A percentile compares a stretch with the other conserved stretches of the same genome.
Evolutionary conservation across 2,888 invertebrate species (phyloP).

Genomic region (Corbicula japonica): DNA sequence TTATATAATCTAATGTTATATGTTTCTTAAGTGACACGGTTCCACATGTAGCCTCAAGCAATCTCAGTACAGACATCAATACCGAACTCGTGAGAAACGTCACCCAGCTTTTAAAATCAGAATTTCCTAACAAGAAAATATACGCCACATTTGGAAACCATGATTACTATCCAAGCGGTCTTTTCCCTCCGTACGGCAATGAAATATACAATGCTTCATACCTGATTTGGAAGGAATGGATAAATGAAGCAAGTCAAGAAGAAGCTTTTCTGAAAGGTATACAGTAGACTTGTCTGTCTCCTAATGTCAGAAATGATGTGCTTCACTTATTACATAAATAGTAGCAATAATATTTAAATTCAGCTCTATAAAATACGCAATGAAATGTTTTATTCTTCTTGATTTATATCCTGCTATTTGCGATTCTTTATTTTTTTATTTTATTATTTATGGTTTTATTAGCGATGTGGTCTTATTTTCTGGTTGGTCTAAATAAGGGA

Average conservation of each 20-base stretch:
- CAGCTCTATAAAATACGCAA: no score
- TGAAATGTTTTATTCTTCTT: no score
- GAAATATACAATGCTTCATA: conserved; percentile 90
- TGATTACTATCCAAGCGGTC: conserved; percentile 89
- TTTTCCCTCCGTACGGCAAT: conserved; percentile 87
- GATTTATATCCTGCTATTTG: no score
- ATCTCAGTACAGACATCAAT: conserved; percentile 90
- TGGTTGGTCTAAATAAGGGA: no score
- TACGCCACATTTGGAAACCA: conserved; percentile 96
- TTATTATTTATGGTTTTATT: no score
- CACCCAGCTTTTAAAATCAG: conserved; percentile 89
- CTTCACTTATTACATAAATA: no score
- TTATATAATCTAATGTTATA: no score
- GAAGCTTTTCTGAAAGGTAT: conserved; percentile 94
- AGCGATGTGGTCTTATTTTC: no score
- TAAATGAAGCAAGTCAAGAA: conserved; percentile 90
- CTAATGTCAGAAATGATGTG: no score
- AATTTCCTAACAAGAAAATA: conserved; percentile 90
- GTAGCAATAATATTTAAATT: no score
- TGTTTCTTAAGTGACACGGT: conserved; percentile 95
- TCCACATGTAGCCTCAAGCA: conserved; percentile 91
- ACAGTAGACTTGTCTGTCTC: no score
- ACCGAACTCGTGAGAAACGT: conserved; percentile 92
- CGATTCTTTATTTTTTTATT: no score
- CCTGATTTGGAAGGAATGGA: conserved; percentile 91